Conservation (phyloP, 2,797 vertebrate genomes). For the Philypnodon macrostomus region DNA sequence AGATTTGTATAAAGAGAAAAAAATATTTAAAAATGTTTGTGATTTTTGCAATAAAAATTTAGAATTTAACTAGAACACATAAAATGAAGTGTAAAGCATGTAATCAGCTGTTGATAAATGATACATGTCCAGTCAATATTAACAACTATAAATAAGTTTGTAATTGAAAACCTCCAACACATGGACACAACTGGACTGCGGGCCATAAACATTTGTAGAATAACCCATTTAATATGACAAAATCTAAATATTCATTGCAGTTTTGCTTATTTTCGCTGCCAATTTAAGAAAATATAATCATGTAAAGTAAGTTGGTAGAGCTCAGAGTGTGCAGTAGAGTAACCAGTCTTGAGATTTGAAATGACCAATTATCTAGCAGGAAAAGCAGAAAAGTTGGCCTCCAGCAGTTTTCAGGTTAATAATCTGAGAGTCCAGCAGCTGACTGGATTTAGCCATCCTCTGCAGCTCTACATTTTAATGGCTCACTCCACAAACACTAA, state of each 20-base stretch:
- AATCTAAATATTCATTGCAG: too few species aligned
- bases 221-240: too few species aligned
- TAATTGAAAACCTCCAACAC: neutral
- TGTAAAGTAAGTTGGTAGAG: too few species aligned
- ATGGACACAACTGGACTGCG: neutral
- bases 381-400: constrained; percentile 26
- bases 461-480: constrained; percentile 30
- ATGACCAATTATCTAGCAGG: constrained; percentile 1
- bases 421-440: constrained; percentile 48
- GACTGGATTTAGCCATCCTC: constrained; percentile 31
- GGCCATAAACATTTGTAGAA: neutral
- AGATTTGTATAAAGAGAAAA: neutral
- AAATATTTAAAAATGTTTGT: too few species aligned
- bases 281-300: too few species aligned
- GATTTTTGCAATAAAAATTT: neutral
- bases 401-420: constrained; percentile 52
- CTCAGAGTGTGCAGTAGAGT: too few species aligned
- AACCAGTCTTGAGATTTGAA: neutral
- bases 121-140: neutral
- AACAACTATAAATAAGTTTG: neutral
- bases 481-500: constrained; percentile 13
- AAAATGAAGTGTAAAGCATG: neutral
- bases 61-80: neutral
- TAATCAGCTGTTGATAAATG: neutral
- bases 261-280: too few species aligned